Conservation (phyloP, 1,140 invertebrate genomes). For the Diachasmimorpha longicaudata region DNA sequence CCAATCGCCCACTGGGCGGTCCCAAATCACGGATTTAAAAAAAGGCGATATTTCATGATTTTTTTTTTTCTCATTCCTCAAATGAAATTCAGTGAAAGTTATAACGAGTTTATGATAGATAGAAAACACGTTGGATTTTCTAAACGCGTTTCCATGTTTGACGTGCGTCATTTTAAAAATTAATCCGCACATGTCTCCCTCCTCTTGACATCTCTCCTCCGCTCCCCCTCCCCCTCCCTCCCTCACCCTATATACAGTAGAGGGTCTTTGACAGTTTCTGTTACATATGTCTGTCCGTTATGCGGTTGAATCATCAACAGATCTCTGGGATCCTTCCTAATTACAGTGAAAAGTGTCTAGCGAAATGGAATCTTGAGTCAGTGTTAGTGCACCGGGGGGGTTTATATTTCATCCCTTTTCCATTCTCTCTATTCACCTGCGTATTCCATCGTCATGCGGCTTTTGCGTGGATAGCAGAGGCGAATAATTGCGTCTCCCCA, state of each 20-base stretch:
- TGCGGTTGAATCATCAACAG: not conserved
- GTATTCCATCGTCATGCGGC: not conserved
- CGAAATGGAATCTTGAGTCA: not conserved
- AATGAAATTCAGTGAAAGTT: conserved; percentile 4
- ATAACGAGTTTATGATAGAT: not conserved
- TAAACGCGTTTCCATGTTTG: conserved; percentile 13
- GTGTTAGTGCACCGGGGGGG: not conserved
- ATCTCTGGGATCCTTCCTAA: conserved; percentile 23
- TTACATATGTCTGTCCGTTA: not conserved
- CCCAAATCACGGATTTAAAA: not conserved
- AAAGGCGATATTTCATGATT: not conserved
- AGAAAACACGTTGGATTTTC: not conserved
- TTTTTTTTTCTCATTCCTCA: not conserved
- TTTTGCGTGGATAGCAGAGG: not conserved
- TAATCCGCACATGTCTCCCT: not conserved
- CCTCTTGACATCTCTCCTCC: too few relatives aligned
- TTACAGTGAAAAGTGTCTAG: conserved; percentile 24
- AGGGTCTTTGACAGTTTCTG: not conserved
- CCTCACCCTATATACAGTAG: not conserved
- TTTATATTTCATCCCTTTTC: conserved; percentile 1
- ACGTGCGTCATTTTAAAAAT: not conserved
- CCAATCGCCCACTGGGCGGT: not conserved
- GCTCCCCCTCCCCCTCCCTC: too few relatives aligned
- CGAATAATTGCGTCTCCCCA: conserved; percentile 21
- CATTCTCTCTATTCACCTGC: not conserved